Evolutionary conservation across 2,888 invertebrate genomes (phyloP).

Genomic region (Carabus problematicus): DNA sequence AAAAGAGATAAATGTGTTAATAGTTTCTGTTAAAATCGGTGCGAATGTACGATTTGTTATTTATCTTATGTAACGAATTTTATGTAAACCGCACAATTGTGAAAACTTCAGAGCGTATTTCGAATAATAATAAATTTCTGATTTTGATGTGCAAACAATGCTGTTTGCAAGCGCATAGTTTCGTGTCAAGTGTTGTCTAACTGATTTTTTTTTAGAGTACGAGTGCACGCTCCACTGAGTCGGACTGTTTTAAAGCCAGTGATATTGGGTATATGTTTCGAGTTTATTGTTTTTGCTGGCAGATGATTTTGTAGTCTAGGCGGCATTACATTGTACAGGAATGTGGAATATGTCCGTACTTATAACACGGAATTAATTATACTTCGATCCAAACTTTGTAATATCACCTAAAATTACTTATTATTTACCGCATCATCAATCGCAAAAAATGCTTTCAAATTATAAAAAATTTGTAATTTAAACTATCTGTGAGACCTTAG

Average conservation of each 20-base stretch:
- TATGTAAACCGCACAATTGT: constrained; percentile 29
- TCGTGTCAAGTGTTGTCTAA: no score
- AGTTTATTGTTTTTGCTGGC: constrained; percentile 16
- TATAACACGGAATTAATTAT: background rate
- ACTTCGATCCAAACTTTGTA: background rate
- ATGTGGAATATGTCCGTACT: background rate
- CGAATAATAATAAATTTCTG: constrained; percentile 32
- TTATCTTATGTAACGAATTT: constrained; percentile 26
- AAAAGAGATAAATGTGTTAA: no score
- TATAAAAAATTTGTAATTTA: no score
- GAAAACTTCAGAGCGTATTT: constrained; percentile 30
- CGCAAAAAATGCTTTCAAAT: no score
- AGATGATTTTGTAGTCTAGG: constrained; percentile 33
- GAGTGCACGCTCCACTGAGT: constrained; percentile 20
- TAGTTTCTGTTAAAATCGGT: no score
- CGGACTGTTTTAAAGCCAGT: background rate
- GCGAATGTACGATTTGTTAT: constrained; percentile 30
- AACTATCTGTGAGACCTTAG: no score
- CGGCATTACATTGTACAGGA: background rate
- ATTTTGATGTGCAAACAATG: constrained; percentile 37
- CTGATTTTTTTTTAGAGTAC: background rate
- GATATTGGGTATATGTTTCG: constrained; percentile 9
- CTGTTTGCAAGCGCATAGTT: constrained; percentile 7
- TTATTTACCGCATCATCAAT: no score
- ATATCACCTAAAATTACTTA: no score